These are phyloP conservation scores for Trogon surrucura DNA, from an alignment of 2,113 vertebrate species.

Conservation along the genomic window DNA sequence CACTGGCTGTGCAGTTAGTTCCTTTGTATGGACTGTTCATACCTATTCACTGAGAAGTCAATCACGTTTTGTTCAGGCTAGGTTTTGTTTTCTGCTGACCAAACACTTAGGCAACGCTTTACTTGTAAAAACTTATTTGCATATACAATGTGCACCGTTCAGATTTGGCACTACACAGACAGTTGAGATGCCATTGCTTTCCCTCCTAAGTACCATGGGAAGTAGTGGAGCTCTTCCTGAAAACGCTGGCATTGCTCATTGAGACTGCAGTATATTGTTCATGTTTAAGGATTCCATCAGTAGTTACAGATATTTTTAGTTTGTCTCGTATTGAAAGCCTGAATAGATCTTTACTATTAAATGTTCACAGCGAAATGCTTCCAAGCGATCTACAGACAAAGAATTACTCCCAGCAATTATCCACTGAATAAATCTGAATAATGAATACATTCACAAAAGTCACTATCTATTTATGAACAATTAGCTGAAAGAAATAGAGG, in stretches of 20 bases:
- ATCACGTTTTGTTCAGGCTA: conserved; percentile 28
- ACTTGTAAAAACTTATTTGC: conserved; percentile 39
- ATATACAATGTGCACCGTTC: not conserved
- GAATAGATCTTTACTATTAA: conserved; percentile 22
- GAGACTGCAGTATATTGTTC: not conserved
- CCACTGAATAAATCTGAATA: conserved; percentile 65
- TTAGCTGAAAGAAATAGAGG: conserved; percentile 53
- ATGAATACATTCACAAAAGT: conserved; percentile 45
- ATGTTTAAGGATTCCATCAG: not conserved
- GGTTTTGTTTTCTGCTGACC: conserved; percentile 52
- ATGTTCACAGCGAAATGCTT: conserved; percentile 13
- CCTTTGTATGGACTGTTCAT: conserved; percentile 30
- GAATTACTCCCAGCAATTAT: conserved; percentile 60
- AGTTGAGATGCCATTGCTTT: not conserved
- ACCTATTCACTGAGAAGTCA: conserved; percentile 42
- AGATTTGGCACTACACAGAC: not conserved
- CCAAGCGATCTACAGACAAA: conserved; percentile 33
- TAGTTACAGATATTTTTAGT: not conserved
- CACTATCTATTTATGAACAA: conserved; percentile 56
- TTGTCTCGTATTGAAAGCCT: conserved; percentile 4
- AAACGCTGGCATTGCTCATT: not conserved
- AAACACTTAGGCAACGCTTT: conserved; percentile 11
- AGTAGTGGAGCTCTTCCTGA: not conserved
- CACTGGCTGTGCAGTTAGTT: conserved; percentile 41
- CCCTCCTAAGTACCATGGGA: not conserved